Conservation (phyloP, 2,797 vertebrate genomes). For the Hybognathus amarus region DNA sequence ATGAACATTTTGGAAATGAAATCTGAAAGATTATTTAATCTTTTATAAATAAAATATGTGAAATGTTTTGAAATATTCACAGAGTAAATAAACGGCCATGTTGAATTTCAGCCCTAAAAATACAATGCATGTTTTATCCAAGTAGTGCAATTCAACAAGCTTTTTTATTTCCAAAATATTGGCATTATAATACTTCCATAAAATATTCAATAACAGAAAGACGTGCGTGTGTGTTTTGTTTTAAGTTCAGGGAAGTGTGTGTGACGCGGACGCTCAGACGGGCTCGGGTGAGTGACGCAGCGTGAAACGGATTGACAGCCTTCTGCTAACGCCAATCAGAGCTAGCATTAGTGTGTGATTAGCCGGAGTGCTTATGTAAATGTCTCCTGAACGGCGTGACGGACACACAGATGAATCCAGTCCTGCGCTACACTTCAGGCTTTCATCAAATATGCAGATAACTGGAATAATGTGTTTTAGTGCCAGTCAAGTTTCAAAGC, state of each 20-base stretch:
- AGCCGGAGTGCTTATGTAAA: conserved; percentile 35
- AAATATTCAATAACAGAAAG: not conserved
- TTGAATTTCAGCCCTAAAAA: no score
- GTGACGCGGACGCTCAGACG: conserved; percentile 31
- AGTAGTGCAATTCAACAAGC: no score
- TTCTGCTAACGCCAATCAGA: conserved; percentile 46
- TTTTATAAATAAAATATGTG: no score
- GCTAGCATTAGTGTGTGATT: conserved; percentile 45
- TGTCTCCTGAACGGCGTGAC: conserved; percentile 3
- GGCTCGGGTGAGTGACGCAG: conserved; percentile 54
- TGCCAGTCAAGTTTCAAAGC: not conserved
- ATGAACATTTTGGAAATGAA: no score
- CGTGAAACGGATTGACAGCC: conserved; percentile 51
- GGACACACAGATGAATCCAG: not conserved
- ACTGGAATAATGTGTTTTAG: not conserved
- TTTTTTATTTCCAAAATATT: no score
- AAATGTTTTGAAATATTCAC: no score
- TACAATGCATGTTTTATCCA: no score
- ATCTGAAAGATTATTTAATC: no score
- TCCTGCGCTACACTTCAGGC: not conserved
- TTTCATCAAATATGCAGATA: not conserved
- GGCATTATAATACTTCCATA: no score
- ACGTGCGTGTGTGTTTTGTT: not conserved
- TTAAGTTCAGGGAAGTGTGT: conserved; percentile 33
- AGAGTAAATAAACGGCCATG: no score